These are phyloP conservation scores for Blennius ocellaris DNA, from an alignment of 2,113 vertebrate genomes.

Conservation along the genomic window DNA sequence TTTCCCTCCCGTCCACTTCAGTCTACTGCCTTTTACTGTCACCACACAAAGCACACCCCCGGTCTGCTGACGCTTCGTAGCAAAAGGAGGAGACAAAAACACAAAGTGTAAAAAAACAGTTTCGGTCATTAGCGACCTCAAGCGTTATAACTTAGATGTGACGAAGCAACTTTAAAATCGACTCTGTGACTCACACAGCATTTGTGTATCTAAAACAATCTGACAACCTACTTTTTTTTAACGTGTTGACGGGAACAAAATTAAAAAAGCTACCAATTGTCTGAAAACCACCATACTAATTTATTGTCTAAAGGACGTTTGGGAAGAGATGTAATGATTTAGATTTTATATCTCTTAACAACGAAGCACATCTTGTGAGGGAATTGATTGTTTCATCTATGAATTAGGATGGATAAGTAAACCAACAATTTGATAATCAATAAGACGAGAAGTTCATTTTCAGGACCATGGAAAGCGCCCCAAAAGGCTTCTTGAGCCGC, in stretches of 20 bases:
- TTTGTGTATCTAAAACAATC: too few relatives aligned
- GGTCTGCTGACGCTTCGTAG: conserved; percentile 20
- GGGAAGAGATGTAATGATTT: too few relatives aligned
- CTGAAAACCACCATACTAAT: too few relatives aligned
- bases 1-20: neutral
- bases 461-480: conserved; percentile 16
- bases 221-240: too few relatives aligned
- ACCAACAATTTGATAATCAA: neutral
- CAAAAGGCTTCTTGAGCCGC: neutral
- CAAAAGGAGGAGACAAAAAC: conserved; percentile 42
- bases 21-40: conserved; percentile 8
- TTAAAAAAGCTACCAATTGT: too few relatives aligned
- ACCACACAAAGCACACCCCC: conserved; percentile 47
- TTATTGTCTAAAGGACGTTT: too few relatives aligned
- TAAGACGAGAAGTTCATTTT: neutral
- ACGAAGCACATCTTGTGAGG: too few relatives aligned
- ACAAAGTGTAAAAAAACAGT: neutral
- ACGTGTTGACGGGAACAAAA: too few relatives aligned
- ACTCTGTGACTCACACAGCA: too few relatives aligned
- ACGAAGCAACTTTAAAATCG: too few relatives aligned
- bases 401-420: neutral
- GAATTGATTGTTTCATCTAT: too few relatives aligned
- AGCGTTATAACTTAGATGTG: conserved; percentile 24
- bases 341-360: too few relatives aligned
- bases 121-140: conserved; percentile 61